These are phyloP conservation scores for Uropsilus gracilis DNA, from an alignment of 2,113 vertebrate species.

Conservation along the genomic window DNA sequence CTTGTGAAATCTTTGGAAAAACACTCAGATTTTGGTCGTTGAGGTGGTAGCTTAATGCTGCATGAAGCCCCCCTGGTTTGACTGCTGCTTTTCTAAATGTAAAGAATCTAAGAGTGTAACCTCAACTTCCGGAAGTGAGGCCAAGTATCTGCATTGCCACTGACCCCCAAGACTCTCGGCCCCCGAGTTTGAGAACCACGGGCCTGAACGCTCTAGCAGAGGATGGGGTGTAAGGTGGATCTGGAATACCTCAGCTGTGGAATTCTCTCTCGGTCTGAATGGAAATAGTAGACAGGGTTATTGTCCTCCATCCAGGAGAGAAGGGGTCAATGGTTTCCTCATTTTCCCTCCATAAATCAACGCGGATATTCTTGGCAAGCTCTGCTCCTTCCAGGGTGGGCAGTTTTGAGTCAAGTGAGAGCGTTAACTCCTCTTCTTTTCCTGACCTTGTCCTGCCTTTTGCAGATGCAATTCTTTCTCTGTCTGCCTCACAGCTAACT, in stretches of 20 bases:
- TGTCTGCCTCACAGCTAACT: conserved; percentile 83
- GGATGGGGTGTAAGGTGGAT: background rate
- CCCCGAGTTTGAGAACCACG: background rate
- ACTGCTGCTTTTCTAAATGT: background rate
- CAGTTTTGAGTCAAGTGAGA: conserved; percentile 81
- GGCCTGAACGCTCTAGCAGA: background rate
- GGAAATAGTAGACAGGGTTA: conserved; percentile 57
- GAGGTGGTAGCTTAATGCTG: background rate
- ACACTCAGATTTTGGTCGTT: background rate
- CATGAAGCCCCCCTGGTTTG: background rate
- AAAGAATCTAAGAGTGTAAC: background rate
- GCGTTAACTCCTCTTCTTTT: conserved; percentile 50
- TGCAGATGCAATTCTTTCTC: conserved; percentile 82
- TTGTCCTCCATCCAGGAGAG: conserved; percentile 77
- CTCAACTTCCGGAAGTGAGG: background rate
- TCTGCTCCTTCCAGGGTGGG: conserved; percentile 78
- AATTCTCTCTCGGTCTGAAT: conserved; percentile 43
- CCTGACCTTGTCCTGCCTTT: conserved; percentile 80
- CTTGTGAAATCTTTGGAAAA: background rate
- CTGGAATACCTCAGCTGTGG: background rate
- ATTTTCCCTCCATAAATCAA: conserved; percentile 83
- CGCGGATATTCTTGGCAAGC: conserved; percentile 81
- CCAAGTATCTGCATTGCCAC: background rate
- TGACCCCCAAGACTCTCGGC: background rate
- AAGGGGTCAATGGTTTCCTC: conserved; percentile 80